Conservation (phyloP, 2,113 vertebrate species). For the Varanus komodoensis region DNA sequence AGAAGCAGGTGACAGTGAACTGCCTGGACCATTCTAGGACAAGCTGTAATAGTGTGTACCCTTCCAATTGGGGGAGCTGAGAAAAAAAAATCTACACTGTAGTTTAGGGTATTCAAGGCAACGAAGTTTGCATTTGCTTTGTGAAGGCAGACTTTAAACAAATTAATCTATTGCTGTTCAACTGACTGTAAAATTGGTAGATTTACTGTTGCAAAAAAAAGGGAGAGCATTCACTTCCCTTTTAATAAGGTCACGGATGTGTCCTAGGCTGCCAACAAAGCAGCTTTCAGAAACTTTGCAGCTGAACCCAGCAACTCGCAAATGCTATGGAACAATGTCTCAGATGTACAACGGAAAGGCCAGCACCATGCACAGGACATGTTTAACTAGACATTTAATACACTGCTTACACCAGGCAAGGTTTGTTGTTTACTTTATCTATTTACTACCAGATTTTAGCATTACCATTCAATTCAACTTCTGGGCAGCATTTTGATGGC, state of each 20-base stretch:
- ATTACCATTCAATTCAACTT: conserved; percentile 50
- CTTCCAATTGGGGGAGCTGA: conserved; percentile 41
- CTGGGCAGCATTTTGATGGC: conserved; percentile 19
- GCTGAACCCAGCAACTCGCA: conserved; percentile 74
- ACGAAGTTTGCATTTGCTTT: conserved; percentile 88
- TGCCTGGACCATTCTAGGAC: conserved; percentile 69
- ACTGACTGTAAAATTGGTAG: conserved; percentile 95
- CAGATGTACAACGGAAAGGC: conserved; percentile 63
- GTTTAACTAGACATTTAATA: conserved; percentile 63
- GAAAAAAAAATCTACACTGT: conserved; percentile 70
- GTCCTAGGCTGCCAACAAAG: conserved; percentile 78
- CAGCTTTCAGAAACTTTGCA: conserved; percentile 78
- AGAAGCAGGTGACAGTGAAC: conserved; percentile 88
- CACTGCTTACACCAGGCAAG: conserved; percentile 51
- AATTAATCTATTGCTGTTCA: conserved; percentile 94
- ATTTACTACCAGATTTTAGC: conserved; percentile 36
- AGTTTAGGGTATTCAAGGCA: conserved; percentile 84
- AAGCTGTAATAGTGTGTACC: conserved; percentile 77
- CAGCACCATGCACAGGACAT: conserved; percentile 59
- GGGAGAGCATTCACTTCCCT: conserved; percentile 75
- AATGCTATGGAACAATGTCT: conserved; percentile 69
- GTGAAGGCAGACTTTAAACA: conserved; percentile 88
- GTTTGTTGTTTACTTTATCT: conserved; percentile 62
- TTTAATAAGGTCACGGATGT: conserved; percentile 78
- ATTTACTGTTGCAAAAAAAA: conserved; percentile 87